A percentile compares a stretch with the other conserved stretches of the same genome.
phyloP scores from a whole-genome alignment of 2,888 invertebrate genomes.

The Acanthoscelides obtectus region DNA sequence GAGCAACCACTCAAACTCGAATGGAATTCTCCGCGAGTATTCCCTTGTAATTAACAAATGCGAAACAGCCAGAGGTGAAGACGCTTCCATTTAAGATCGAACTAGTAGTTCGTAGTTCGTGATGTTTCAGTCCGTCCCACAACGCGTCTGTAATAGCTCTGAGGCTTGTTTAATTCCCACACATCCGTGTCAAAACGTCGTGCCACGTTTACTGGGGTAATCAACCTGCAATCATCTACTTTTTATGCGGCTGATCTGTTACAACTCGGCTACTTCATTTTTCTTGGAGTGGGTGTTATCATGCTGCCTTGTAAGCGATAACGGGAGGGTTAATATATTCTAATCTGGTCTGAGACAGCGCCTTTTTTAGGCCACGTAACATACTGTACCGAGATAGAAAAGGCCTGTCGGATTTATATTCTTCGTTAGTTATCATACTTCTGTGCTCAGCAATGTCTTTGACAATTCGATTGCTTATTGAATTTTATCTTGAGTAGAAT shows the following conservation, averaged over 20 bases:
- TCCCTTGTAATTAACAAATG: slow-evolving; percentile 16
- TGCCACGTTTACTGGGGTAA: slow-evolving; percentile 29
- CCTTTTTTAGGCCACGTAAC: too few relatives aligned
- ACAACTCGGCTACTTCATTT: neutral
- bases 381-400: too few relatives aligned
- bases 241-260: slow-evolving; percentile 13
- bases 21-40: neutral
- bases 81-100: neutral
- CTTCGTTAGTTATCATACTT: too few relatives aligned
- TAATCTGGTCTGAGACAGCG: neutral
- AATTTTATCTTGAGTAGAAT: too few relatives aligned
- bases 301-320: neutral
- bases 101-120: slow-evolving; percentile 20
- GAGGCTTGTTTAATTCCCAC: slow-evolving; percentile 29
- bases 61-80: neutral
- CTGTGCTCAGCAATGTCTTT: too few relatives aligned
- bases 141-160: slow-evolving; percentile 13
- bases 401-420: too few relatives aligned
- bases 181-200: slow-evolving; percentile 33
- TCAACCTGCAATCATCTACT: slow-evolving; percentile 28
- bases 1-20: too few relatives aligned
- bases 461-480: too few relatives aligned
- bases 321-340: neutral
- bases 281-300: neutral
- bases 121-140: slow-evolving; percentile 24